Base-by-base conservation (phyloP, 2,113 vertebrate genomes). In the Podarcis muralis region DNA sequence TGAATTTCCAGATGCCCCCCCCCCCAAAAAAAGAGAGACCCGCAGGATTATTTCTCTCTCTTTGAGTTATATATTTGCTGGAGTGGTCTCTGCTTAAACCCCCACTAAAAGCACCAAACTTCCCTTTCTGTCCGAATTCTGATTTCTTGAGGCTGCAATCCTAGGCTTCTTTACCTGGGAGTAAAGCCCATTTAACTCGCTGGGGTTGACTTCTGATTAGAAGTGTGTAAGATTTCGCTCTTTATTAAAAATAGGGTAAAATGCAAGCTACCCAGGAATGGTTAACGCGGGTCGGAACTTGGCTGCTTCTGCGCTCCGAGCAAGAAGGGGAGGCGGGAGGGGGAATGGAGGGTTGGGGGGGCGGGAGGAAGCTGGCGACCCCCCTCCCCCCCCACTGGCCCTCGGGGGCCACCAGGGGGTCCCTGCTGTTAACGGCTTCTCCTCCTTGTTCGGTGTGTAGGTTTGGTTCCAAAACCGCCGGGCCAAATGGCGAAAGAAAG, bases 381-480 rank as follows among this genome's bases (percentile, higher is more conserved):
- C 59, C 86, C 35, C 91, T 65, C 81, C 81, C 12, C 88, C 88
- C 84, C 92, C 86, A 78, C 27, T 66, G 11, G n/a, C 37, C 75
- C 88, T 11, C 7, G 68, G 72, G 15, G 92, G 76, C 89, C 37
- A 80, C 87, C 72, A 87, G 89, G 88, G 59, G 93, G 85, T 87
- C 66, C 95, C 86, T 65, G 89, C 74, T 94, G 93, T 89, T 97
- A 95, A 96, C 87, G 92, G 93, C 94, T 96, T 96, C 90, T 96
- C 90, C 89, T 96, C 90, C 89, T 96, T 96, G 72, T 92, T 95
- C 96, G 95, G 91, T 97, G 92, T 97, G 93, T 96, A 99, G 99
- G 99, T 99, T 37, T 99, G 99, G 99, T 99, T 99, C 96, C 99
- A 99, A 97, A 99, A 99, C 91, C 99, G 99, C 90, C 97, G 99